A percentile compares a stretch with the other conserved stretches of the same genome.
Conservation (phyloP, 1,140 invertebrate genomes). For the Bemisia tabaci region DNA sequence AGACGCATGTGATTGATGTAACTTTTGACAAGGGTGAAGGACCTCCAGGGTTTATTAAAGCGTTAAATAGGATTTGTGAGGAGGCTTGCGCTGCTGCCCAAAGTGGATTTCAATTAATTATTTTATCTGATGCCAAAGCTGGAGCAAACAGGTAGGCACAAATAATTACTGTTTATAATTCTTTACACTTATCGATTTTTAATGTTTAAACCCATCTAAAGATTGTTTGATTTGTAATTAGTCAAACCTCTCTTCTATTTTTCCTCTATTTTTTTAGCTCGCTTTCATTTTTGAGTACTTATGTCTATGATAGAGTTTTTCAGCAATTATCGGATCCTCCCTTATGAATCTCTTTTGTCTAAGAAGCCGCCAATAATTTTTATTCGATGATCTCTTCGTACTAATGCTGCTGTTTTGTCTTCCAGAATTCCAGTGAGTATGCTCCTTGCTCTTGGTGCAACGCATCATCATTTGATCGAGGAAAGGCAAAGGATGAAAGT, state of each 20-base stretch:
- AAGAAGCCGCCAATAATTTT: too few species aligned
- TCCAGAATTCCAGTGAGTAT: constrained; percentile 61
- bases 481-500: constrained; percentile 93
- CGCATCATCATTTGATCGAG: constrained; percentile 92
- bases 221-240: background rate
- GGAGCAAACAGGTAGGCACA: constrained; percentile 40
- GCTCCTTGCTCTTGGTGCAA: constrained; percentile 76
- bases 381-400: too few species aligned
- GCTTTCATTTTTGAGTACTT: too few species aligned
- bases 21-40: constrained; percentile 65
- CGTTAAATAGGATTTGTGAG: constrained; percentile 62
- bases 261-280: too few species aligned
- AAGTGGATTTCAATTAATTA: constrained; percentile 68
- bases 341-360: too few species aligned
- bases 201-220: background rate
- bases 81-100: constrained; percentile 70
- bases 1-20: constrained; percentile 78
- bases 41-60: constrained; percentile 53
- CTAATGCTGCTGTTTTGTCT: too few species aligned
- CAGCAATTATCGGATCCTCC: too few species aligned
- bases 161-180: too few species aligned
- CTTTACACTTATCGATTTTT: too few species aligned
- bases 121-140: constrained; percentile 73
- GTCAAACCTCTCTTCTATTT: too few species aligned
- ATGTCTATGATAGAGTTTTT: too few species aligned